Evolutionary conservation across 2,888 invertebrate species (phyloP), one percentile per base, ranked within the genome.

Genomic region (Pseudococcus viburni): DNA sequence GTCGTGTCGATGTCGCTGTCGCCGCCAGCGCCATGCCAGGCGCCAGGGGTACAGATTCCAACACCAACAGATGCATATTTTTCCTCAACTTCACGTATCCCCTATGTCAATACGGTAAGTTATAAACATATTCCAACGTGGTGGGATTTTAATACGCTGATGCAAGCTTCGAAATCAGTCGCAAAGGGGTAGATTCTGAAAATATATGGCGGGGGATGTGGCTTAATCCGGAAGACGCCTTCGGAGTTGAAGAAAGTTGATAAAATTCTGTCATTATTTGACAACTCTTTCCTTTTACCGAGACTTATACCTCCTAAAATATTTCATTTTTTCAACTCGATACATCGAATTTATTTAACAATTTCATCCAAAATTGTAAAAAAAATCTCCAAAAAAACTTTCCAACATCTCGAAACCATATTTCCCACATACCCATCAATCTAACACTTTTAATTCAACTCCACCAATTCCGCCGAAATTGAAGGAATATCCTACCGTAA

Each of bases 11-110:
- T 51, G n/a, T 55, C 55, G 55, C 7, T 7, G 55, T 6, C n/a
- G 51, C 51, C 51, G 51, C 51, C 26, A 33, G 26, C 26, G 26
- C 26, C 26, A 33, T 33, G 26, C 26, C 51, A 51, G 51, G 51
- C 51, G 55, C n/a, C n/a, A 68, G 68, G 68, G 68, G 68, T 12
- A 26, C 5, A 3, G 68, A 26, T 68, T 19, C 19, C 8, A n/a
- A 55, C 7, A n/a, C 55, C 12, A 68, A 68, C 68, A 68, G 68
- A 68, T 68, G 68, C 68, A 26, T 68, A 68, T 68, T 68, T 68
- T 26, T 26, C 68, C 68, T 19, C 26, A 26, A 22, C 22, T 68
- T 68, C 11, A 26, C 15, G 5, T n/a, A n/a, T n/a, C 15, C 15
- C 17, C n/a, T 55, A 68, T 26, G 68, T 68, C 26, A 68, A 68